Base-by-base conservation (phyloP, 2,113 vertebrate genomes). In the Phrynocephalus versicolor region DNA sequence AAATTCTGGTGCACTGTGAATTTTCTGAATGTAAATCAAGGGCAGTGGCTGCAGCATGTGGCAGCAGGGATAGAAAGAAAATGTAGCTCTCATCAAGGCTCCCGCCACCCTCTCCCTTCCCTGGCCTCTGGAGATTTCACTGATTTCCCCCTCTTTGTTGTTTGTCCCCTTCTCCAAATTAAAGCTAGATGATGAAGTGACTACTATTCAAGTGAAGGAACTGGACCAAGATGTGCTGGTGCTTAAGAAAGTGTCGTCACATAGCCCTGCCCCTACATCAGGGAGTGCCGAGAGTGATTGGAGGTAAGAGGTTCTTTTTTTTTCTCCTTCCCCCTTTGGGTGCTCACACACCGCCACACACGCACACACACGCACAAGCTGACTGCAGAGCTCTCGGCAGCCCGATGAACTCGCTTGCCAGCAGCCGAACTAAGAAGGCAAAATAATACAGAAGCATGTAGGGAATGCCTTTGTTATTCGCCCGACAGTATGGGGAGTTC, bases 221-320 rank as follows among this genome's bases (percentile, higher is more conserved):
- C 94, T 96, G 88, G 97, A 97, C 96, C 96, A 90, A 92, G 95
- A 95, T 62, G 97, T 98, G 90, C 96, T 98, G 93, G 96, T 98
- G 93, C 96, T 98, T 96, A 97, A 96, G 97, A 98, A 96, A 93
- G 96, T 97, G 96, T 97, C 93, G 95, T 96, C 97, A 97, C 91
- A 96, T 79, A 95, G 95, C 94, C 95, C 97, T 89, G 97, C 98
- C 91, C 97, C 98, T 94, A 86, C 94, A 25, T 91, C 96, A 51
- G 93, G 94, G 93, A 93, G 95, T 90, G 86, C 91, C 10, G 94
- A 94, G 91, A 87, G 76, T 41, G 93, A 94, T 65, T 89, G 94
- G 95, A 97, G 96, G 96, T 96, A 96, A 96, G 95, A 92, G 88
- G 89, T 93, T 90, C 81, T 67, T 88, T 89, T n/a, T n/a, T n/a